These are phyloP conservation scores for Gonocerus acuteangulatus DNA, from an alignment of 2,888 invertebrate genomes.

Conservation along the genomic window DNA sequence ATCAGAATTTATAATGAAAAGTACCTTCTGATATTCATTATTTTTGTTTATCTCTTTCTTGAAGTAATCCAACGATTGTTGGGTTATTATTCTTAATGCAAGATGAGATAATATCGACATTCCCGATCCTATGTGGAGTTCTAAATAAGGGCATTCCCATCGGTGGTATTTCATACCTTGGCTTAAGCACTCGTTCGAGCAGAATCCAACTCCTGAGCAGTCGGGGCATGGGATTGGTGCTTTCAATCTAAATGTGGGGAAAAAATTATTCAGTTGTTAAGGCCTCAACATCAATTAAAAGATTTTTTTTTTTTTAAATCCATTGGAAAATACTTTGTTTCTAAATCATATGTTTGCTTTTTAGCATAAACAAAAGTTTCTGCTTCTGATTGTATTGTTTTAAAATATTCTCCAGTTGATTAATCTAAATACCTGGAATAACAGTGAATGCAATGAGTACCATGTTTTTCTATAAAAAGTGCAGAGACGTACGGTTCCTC, in stretches of 20 bases:
- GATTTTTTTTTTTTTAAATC: neutral
- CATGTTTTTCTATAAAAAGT: conserved; percentile 62
- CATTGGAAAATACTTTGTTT: neutral
- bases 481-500: conserved; percentile 69
- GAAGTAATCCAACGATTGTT: conserved; percentile 48
- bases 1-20: too few relatives aligned
- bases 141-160: conserved; percentile 66
- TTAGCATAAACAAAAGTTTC: too few relatives aligned
- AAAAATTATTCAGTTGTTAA: conserved; percentile 32
- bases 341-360: too few relatives aligned
- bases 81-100: conserved; percentile 69
- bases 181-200: conserved; percentile 57
- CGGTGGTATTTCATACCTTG: conserved; percentile 60
- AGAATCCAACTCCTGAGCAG: conserved; percentile 72
- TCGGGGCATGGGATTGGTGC: conserved; percentile 63
- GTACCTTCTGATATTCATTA: neutral
- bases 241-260: conserved; percentile 52
- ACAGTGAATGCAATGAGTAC: conserved; percentile 74
- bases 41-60: conserved; percentile 10
- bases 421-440: conserved; percentile 72
- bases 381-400: too few relatives aligned
- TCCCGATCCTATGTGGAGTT: conserved; percentile 69
- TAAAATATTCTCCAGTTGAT: too few relatives aligned
- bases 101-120: conserved; percentile 73
- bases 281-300: neutral